Evolutionary conservation across 2,888 invertebrate genomes (phyloP), one percentile per base, ranked within the genome.

Genomic region (Cephus pulcher): DNA sequence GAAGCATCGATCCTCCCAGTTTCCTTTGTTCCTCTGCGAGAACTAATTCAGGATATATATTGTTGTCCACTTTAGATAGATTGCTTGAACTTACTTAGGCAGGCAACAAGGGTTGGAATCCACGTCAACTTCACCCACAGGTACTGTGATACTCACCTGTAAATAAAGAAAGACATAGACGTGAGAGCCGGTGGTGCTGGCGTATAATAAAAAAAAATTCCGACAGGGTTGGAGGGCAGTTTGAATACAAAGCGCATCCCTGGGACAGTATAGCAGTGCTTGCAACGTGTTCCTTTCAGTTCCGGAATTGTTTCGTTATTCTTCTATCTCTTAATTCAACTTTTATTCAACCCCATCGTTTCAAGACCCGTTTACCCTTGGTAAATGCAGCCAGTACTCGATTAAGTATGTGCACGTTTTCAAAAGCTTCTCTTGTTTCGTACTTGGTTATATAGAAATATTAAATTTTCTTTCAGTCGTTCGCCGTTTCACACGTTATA

Each of bases 131-230:
- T 69, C 75, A 69, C 69, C 37, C 74, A 12, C 74, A 69, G 70
- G 75, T 71, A 78, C 79, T 73, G 80, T 73, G 79, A 81, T 84
- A 82, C 88, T 87, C 83, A 86, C 86, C 84, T 86, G 87, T 70
- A 85, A 85, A 80, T 76, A 79, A 82, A 82, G 75, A 76, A 75
- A 76, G 75, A 34, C 12, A n/a, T 12, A 74, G n/a, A 1, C 35
- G 32, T 70, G 15, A 70, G 70, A 70, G 23, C 0, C 15, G 23
- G 23, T 30, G 11, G 32, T 15, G 9, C 30, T 15, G 11, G 71
- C 11, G 74, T 34, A 74, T 34, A 23, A 34, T 74, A 76, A 76
- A 82, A 75, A 37, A 74, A 75, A 37, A 71, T 71, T 71, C 73
- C 69, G 34, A 40, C 34, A 79, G 76, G 75, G 75, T 34, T 40